These are phyloP conservation scores for Oenanthe melanoleuca DNA, from an alignment of 2,113 vertebrate species.

Conservation along the genomic window DNA sequence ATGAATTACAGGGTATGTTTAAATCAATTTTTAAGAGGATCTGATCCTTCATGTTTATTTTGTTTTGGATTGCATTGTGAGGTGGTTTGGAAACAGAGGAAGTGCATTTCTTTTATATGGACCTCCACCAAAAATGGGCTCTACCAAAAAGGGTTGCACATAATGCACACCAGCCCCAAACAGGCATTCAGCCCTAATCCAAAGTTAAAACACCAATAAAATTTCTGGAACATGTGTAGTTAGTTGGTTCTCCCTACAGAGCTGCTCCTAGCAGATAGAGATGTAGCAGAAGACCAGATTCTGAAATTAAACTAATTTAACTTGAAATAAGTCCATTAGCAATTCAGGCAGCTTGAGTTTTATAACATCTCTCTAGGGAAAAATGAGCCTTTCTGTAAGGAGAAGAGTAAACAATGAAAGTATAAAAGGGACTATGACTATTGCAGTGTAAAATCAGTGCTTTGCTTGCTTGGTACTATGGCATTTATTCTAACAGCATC, in stretches of 20 bases:
- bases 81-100: neutral
- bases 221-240: neutral
- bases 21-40: neutral
- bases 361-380: neutral
- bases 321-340: neutral
- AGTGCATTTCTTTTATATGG: neutral
- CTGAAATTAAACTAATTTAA: constrained; percentile 18
- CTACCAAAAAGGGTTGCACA: neutral
- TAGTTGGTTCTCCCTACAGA: neutral
- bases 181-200: neutral
- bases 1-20: neutral
- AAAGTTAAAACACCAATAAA: neutral
- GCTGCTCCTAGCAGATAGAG: neutral
- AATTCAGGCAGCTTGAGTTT: constrained; percentile 14
- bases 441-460: neutral
- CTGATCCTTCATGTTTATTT: fast-evolving
- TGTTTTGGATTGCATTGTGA: neutral
- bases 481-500: neutral
- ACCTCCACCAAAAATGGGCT: neutral
- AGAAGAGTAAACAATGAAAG: neutral
- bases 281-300: neutral
- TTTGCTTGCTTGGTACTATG: neutral
- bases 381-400: neutral
- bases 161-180: neutral
- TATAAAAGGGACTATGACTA: neutral